These are phyloP conservation scores for Catharus fuscescens DNA, from an alignment of 2,113 vertebrate genomes.

Conservation along the genomic window DNA sequence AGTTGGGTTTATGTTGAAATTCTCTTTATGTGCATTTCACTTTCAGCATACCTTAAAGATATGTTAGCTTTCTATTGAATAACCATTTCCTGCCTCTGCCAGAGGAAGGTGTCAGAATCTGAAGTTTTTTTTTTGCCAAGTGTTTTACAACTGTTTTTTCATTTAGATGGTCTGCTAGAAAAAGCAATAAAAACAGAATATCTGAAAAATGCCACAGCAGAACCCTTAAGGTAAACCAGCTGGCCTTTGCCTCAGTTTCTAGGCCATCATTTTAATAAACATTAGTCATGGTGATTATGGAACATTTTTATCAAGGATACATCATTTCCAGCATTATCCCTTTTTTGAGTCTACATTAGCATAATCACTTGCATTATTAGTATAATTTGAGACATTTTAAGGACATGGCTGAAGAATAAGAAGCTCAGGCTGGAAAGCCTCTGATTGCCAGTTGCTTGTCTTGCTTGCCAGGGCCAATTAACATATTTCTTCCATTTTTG, in stretches of 20 bases:
- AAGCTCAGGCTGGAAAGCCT: background rate
- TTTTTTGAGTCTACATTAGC: slow-evolving; percentile 40
- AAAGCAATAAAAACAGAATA: slow-evolving; percentile 51
- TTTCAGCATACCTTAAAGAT: background rate
- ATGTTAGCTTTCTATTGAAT: background rate
- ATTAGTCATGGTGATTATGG: slow-evolving; percentile 61
- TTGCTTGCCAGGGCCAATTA: slow-evolving; percentile 43
- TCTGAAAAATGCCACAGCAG: slow-evolving; percentile 51
- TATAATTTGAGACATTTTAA: slow-evolving; percentile 61
- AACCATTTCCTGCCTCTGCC: background rate
- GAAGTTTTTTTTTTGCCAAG: slow-evolving; percentile 26
- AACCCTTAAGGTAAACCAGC: slow-evolving; percentile 50
- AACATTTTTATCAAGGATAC: slow-evolving; percentile 61
- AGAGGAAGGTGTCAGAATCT: slow-evolving; percentile 14
- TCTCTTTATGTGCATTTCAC: background rate
- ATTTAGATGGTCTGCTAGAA: slow-evolving; percentile 29
- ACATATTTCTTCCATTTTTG: slow-evolving; percentile 33
- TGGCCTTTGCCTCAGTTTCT: slow-evolving; percentile 54
- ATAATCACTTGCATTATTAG: slow-evolving; percentile 46
- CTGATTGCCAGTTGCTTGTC: slow-evolving; percentile 2
- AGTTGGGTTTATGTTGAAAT: background rate
- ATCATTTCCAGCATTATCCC: slow-evolving; percentile 52
- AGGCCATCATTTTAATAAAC: slow-evolving; percentile 61
- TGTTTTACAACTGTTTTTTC: slow-evolving; percentile 28
- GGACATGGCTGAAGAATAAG: slow-evolving; percentile 39